Base-by-base conservation (phyloP, 1,140 invertebrate genomes). In the Drosophila tristis region DNA sequence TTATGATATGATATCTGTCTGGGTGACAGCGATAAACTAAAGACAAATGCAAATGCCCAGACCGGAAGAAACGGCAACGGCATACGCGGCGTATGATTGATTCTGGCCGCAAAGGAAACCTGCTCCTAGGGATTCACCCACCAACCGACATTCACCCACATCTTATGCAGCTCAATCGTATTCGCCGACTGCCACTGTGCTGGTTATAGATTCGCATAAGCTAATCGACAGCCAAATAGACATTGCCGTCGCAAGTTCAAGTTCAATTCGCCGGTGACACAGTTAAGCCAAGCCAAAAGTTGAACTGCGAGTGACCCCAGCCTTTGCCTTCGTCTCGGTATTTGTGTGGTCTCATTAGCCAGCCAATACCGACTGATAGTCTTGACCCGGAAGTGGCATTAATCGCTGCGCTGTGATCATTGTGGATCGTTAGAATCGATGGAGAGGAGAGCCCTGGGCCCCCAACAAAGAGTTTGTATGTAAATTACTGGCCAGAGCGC, bases 191-290 rank as follows among this genome's bases (percentile, higher is more conserved):
- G 31, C 31, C 4, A 8, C 16, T 49, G 15, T 44, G 48, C 74
- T 65, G 55, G 65, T 65, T 44, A 42, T 45, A 31, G 50, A 16
- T 58, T 55, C 42, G 49, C 59, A 74, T 31, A 56, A 42, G 55
- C 23, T 31, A 58, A 74, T n/a, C 62, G 55, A 26, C 29, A 56
- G 20, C 47, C 9, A 35, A 35, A 35, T 35, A 11, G 2, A 35
- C 31, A 55, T 43, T 31, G 39, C 8, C 35, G 29, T 20, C 48
- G 72, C 76, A 80, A 72, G 84, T 81, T 89, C 84, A 89, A 89
- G 84, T 89, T 89, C 76, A 89, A 89, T 84, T 80, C 47, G 76
- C 84, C 84, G 84, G 79, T 89, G 84, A 89, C 84, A 89, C 84
- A 89, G 67, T 89, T 89, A 80, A 6, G 35, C 9, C 4, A 4